Evolutionary conservation across 2,888 invertebrate species (phyloP), one percentile per base, ranked within the genome.

Genomic region (Leptinotarsa tumamoca): DNA sequence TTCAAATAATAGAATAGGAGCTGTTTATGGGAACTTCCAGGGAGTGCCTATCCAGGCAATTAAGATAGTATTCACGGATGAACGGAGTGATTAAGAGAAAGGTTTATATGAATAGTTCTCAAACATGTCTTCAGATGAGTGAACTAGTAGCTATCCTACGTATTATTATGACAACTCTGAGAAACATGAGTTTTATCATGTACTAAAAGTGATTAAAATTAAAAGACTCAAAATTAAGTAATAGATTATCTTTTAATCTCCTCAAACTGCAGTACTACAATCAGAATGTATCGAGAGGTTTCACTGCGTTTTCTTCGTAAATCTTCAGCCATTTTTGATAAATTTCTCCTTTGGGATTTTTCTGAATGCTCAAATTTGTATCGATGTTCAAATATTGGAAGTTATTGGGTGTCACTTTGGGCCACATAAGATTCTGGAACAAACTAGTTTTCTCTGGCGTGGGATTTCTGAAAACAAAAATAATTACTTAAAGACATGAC

Each of bases 401-500:
- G 49, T 78, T 56, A 14, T 75, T 68, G 2, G 75, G 66, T n/a
- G 43, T 33, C n/a, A 80, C 71, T 71, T 66, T 74, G 4, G 80
- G 79, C 79, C 80, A 82, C 49, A 63, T 74, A 23, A 79, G 58
- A 52, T 78, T 72, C 14, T 78, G 63, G 10, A 79, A 72, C 15
- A 79, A 33, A 3, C 79, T 70, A 7, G 69, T 69, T 23, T 67
- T 71, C 0, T 78, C 67, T 7, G 87, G 86, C 10, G 86, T 85
- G 1, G 89, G 89, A 71, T 87, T 85, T 67, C 82, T 82, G 27
- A 15, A 78, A 78, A 50, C 66, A 71, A 43, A 27, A 1, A 33
- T 2, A 33, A 33, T 33, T 33, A 7, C 10, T 33, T 2, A 33
- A 33, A 7, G 2, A 10, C 7, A 33, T 33, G 33, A 61, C 21